A percentile compares a stretch with the other conserved stretches of the same genome.
phyloP scores from a whole-genome alignment of 1,140 invertebrate species.

The Platorchestia sp. region DNA sequence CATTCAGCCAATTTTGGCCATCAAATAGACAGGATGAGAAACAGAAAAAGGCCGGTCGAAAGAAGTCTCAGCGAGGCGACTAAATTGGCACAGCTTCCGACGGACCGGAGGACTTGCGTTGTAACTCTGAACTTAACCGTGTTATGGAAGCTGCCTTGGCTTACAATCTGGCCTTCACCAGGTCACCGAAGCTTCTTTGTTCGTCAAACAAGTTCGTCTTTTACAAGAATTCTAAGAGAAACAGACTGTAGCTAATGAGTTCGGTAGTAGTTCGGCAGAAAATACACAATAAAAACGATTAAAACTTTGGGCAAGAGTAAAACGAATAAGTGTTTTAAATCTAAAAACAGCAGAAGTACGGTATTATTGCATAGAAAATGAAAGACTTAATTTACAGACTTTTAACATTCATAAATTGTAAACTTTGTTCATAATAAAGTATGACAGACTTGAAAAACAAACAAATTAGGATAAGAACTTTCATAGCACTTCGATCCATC shows the following conservation, averaged over 20 bases:
- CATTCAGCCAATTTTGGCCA: neutral
- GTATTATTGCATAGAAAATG: neutral
- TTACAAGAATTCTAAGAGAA: neutral
- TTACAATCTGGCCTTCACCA: neutral
- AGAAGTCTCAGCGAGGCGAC: neutral
- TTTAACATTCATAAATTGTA: neutral
- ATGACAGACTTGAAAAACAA: neutral
- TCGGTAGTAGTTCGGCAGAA: neutral
- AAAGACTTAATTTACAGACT: neutral
- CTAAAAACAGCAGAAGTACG: neutral
- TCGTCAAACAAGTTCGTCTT: neutral
- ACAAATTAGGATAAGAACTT: neutral
- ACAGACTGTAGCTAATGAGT: neutral
- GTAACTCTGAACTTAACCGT: neutral
- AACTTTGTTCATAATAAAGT: neutral
- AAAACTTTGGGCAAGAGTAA: neutral
- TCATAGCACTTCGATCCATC: neutral
- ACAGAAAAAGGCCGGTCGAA: neutral
- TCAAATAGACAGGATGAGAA: neutral
- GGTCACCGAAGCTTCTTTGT: neutral
- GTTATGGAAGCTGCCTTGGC: neutral
- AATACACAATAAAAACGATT: neutral
- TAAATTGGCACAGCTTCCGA: neutral
- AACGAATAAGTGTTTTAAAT: neutral
- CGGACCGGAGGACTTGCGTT: neutral